Percentiles rank a stretch among this genome's conserved stretches.
Conservation (phyloP, 2,797 vertebrate genomes). For the Mormyrops boulengeri region DNA sequence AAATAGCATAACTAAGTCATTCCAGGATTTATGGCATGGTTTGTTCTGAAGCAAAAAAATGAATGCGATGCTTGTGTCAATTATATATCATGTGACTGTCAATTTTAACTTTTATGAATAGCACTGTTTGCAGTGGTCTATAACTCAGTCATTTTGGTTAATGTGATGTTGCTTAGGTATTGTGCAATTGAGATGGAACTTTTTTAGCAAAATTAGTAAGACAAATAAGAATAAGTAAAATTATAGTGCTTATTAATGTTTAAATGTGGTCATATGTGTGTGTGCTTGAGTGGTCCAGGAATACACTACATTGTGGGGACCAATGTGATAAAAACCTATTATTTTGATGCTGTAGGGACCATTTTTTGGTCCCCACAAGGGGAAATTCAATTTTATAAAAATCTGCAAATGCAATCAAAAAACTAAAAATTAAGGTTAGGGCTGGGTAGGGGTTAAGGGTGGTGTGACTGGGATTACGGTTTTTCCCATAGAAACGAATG, state of each 20-base stretch:
- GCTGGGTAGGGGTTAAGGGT: no score
- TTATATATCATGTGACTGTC: not conserved
- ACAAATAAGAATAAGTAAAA: not conserved
- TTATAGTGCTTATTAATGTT: not conserved
- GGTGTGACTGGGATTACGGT: no score
- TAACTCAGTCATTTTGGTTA: not conserved
- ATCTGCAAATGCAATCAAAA: not conserved
- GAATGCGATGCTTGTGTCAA: not conserved
- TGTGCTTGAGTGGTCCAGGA: not conserved
- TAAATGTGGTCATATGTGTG: not conserved
- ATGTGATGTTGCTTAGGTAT: not conserved
- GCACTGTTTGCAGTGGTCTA: not conserved
- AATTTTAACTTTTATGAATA: not conserved
- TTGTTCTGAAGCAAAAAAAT: not conserved
- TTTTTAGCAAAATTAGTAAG: not conserved
- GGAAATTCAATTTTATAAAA: not conserved
- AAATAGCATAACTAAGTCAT: not conserved
- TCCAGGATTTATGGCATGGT: not conserved
- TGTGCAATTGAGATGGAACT: not conserved
- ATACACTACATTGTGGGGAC: no score
- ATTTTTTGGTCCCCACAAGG: not conserved
- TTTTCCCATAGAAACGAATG: no score
- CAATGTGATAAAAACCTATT: not conserved
- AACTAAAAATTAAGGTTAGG: not conserved
- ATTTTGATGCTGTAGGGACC: not conserved